Evolutionary conservation across 2,888 invertebrate species (phyloP).

Genomic region (Lasioglossum calceatum): DNA sequence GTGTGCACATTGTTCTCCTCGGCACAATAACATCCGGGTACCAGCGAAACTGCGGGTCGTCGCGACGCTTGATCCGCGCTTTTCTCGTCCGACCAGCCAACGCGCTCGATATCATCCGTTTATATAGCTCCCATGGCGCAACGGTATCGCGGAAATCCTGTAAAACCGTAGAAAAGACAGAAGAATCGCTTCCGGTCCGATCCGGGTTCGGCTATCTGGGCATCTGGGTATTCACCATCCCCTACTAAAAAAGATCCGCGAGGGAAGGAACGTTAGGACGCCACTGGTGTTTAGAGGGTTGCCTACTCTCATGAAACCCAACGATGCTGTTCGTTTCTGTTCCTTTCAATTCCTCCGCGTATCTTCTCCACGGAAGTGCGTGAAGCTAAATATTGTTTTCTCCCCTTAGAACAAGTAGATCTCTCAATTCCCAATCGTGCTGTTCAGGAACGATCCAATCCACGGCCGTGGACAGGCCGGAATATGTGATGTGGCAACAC

Average conservation of each 20-base stretch:
- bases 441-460: background rate
- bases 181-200: background rate
- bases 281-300: background rate
- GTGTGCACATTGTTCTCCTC: background rate
- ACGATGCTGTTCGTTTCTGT: background rate
- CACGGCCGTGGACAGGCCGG: too few species aligned
- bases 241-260: background rate
- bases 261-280: background rate
- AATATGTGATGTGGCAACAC: too few species aligned
- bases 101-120: background rate
- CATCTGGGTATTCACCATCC: conserved; percentile 18
- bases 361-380: background rate
- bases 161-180: background rate
- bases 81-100: background rate
- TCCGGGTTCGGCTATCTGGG: background rate
- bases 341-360: background rate
- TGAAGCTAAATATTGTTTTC: background rate
- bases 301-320: background rate
- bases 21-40: background rate
- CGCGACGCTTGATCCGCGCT: background rate
- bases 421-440: background rate
- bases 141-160: background rate
- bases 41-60: background rate
- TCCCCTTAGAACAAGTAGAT: background rate
- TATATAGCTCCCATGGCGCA: background rate